Evolutionary conservation across 2,888 invertebrate species (phyloP).

Genomic region (Tenthredo livida): DNA sequence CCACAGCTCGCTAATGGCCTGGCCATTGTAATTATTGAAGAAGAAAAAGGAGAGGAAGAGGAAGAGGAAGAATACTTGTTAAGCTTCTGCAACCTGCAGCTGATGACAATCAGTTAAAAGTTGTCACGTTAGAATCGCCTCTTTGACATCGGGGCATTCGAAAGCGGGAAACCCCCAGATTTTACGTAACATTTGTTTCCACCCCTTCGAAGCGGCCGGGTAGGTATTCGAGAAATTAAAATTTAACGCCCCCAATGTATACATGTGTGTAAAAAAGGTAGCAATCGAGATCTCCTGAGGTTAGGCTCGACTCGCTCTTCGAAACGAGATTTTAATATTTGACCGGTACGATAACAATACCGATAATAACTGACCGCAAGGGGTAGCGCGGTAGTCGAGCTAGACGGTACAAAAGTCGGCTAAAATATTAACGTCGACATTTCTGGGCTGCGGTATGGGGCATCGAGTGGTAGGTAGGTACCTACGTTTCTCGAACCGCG

Average conservation of each 20-base stretch:
- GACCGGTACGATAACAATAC: conserved; percentile 46
- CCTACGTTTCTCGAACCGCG: conserved; percentile 19
- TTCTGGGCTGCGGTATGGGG: conserved; percentile 54
- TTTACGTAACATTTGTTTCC: background rate
- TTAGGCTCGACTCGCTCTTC: conserved; percentile 24
- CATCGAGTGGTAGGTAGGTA: background rate
- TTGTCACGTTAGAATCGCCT: background rate
- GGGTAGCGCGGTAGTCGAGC: conserved; percentile 57
- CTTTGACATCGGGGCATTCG: no score
- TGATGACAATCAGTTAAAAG: background rate
- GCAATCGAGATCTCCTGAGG: conserved; percentile 30
- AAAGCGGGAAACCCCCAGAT: background rate
- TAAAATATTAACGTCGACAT: conserved; percentile 71
- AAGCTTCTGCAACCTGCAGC: background rate
- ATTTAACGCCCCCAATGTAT: background rate
- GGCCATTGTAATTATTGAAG: conserved; percentile 13
- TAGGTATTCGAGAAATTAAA: background rate
- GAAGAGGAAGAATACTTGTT: background rate
- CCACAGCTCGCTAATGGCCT: conserved; percentile 2
- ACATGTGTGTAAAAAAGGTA: background rate
- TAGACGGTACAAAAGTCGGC: conserved; percentile 54
- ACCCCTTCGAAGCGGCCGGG: no score
- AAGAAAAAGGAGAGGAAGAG: background rate
- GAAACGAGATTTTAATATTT: conserved; percentile 51
- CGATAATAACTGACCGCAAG: conserved; percentile 56